Percentiles rank a stretch among this genome's conserved stretches.
Evolutionary conservation across 2,888 invertebrate genomes (phyloP).

Genomic region (Loripinus fragilis): DNA sequence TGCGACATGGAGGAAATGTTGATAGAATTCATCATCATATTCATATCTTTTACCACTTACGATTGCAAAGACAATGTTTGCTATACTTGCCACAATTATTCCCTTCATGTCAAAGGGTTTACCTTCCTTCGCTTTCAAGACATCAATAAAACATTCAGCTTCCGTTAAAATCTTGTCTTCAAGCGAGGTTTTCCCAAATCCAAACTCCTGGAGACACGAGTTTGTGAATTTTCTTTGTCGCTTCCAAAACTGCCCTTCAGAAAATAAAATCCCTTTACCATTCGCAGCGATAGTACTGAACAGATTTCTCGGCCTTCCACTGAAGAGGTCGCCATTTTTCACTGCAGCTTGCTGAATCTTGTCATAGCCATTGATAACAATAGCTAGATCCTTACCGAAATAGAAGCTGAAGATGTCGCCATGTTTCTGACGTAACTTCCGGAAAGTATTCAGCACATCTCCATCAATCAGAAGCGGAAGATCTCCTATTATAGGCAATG

Average conservation of each 20-base stretch:
- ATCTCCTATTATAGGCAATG: conserved; percentile 32
- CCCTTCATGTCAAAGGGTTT: conserved; percentile 26
- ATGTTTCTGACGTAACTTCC: conserved; percentile 15
- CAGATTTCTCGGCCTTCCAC: background rate
- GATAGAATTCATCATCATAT: conserved; percentile 35
- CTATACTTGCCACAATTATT: conserved; percentile 32
- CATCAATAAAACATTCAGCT: conserved; percentile 42
- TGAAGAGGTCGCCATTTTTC: background rate
- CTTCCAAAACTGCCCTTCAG: conserved; percentile 48
- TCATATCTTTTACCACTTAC: conserved; percentile 45
- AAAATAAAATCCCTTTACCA: conserved; percentile 21
- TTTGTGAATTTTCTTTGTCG: conserved; percentile 50
- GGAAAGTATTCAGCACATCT: conserved; percentile 14
- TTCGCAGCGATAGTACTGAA: background rate
- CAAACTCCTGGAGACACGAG: conserved; percentile 36
- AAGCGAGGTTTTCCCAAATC: conserved; percentile 45
- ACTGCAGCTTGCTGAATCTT: conserved; percentile 8
- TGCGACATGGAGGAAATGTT: conserved; percentile 26
- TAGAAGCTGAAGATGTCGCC: conserved; percentile 24
- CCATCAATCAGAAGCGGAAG: conserved; percentile 20
- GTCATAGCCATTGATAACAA: background rate
- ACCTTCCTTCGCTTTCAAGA: conserved; percentile 10
- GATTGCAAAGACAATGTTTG: conserved; percentile 49
- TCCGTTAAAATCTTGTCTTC: conserved; percentile 52
- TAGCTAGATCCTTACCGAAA: conserved; percentile 14